Conservation (phyloP, 2,113 vertebrate species). For the Strix uralensis region DNA sequence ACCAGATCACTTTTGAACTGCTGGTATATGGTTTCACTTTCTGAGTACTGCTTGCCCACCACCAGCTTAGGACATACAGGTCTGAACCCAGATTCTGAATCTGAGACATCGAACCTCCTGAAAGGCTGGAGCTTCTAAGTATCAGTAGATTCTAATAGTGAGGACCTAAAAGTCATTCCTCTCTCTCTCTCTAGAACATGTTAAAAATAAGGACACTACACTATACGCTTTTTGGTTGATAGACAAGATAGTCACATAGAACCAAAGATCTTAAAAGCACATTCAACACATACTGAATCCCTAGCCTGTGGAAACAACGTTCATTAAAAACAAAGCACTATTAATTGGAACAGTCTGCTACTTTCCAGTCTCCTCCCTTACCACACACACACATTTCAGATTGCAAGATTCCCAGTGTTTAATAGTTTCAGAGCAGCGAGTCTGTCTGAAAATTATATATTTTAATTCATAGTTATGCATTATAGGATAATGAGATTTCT, state of each 20-base stretch:
- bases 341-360: slow-evolving; percentile 55
- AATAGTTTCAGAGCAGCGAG: slow-evolving; percentile 11
- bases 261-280: background rate
- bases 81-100: background rate
- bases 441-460: slow-evolving; percentile 32
- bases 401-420: background rate
- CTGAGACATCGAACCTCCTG: background rate
- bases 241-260: background rate
- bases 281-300: background rate
- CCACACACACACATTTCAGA: slow-evolving; percentile 51
- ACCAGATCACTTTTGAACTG: background rate
- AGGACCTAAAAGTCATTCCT: background rate
- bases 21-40: background rate
- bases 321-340: slow-evolving; percentile 33
- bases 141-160: background rate
- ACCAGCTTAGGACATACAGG: background rate
- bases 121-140: background rate
- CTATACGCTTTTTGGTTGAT: background rate
- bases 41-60: background rate
- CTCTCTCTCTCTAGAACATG: background rate
- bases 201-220: background rate
- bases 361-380: slow-evolving; percentile 53
- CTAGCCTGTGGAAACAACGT: slow-evolving; percentile 1
- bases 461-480: slow-evolving; percentile 26
- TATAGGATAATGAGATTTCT: slow-evolving; percentile 47